A percentile compares a stretch with the other conserved stretches of the same genome.
These are phyloP conservation scores for Argopecten irradians DNA, from an alignment of 1,140 invertebrate genomes.

Conservation along the genomic window DNA sequence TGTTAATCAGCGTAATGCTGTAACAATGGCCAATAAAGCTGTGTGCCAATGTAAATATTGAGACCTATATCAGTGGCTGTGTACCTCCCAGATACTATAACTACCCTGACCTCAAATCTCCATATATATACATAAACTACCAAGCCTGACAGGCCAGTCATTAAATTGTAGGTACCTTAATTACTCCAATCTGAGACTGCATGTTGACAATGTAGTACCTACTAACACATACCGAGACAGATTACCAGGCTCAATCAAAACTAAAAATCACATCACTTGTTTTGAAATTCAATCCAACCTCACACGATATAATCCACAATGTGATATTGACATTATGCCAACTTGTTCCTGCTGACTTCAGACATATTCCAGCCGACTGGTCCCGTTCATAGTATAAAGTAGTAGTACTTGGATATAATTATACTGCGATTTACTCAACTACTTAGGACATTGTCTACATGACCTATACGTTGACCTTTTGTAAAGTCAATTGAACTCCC, in stretches of 20 bases:
- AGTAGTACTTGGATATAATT: neutral
- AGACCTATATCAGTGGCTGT: neutral
- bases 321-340: neutral
- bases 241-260: neutral
- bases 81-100: neutral
- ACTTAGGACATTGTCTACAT: neutral
- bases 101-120: neutral
- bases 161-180: neutral
- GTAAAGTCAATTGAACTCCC: neutral
- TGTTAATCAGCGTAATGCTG: neutral
- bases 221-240: neutral
- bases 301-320: neutral
- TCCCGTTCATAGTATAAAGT: neutral
- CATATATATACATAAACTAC: too few relatives aligned
- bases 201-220: neutral
- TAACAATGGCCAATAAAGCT: neutral
- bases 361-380: neutral
- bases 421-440: neutral
- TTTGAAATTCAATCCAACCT: neutral
- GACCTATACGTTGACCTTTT: neutral
- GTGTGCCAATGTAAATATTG: conserved; percentile 16
- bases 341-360: neutral
- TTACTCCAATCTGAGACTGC: too few relatives aligned
- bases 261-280: neutral
- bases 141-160: too few relatives aligned